Evolutionary conservation across 2,888 invertebrate species (phyloP).

Genomic region (Euproctis similis): DNA sequence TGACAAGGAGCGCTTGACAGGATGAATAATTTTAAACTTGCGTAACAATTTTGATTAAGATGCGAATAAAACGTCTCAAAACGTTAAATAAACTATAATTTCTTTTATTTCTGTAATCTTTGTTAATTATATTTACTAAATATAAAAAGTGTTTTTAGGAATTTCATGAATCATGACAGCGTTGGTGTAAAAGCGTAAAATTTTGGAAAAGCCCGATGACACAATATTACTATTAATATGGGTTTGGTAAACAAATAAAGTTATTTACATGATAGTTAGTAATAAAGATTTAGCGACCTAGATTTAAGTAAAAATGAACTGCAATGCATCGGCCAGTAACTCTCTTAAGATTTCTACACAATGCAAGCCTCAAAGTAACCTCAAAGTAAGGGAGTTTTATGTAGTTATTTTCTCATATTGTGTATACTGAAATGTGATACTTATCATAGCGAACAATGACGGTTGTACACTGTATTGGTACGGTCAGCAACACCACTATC

Average conservation of each 20-base stretch:
- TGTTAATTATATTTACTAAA: no score
- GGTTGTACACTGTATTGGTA: slow-evolving; percentile 30
- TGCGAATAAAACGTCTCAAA: slow-evolving; percentile 7
- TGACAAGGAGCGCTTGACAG: slow-evolving; percentile 13
- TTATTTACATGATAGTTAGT: no score
- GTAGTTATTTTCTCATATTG: slow-evolving; percentile 25
- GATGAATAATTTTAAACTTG: slow-evolving; percentile 10
- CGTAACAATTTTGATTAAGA: slow-evolving; percentile 9
- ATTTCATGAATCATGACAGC: slow-evolving; percentile 9
- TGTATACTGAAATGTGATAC: slow-evolving; percentile 39
- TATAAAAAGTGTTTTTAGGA: slow-evolving; percentile 5
- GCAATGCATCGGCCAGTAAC: no score
- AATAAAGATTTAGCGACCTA: no score
- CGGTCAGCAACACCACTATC: slow-evolving; percentile 26
- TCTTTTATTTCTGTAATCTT: no score
- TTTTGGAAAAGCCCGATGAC: slow-evolving; percentile 11
- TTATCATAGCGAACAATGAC: slow-evolving; percentile 49
- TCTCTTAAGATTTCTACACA: no score
- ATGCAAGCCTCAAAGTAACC: no score
- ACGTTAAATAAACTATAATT: no score
- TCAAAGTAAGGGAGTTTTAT: slow-evolving; percentile 20
- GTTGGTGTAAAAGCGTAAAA: slow-evolving; percentile 5
- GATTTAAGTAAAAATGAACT: no score
- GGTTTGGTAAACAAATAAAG: no score
- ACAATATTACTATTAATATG: no score